Evolutionary conservation across 2,113 vertebrate genomes (phyloP), one percentile per base, ranked within the genome.

Genomic region (Furnarius figulus): DNA sequence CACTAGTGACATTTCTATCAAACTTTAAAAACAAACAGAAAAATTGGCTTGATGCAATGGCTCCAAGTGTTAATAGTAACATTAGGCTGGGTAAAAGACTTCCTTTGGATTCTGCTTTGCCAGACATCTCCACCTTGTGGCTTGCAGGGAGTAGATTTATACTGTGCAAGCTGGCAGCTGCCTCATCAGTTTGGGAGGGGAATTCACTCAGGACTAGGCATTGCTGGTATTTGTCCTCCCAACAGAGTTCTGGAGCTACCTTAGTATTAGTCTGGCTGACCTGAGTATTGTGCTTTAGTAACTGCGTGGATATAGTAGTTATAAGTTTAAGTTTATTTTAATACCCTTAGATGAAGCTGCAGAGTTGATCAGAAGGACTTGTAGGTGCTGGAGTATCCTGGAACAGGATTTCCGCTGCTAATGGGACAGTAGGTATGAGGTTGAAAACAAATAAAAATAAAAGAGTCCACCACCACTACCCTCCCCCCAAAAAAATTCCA

Each of bases 1-100:
- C 98, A 98, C 96, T 98, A 97, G 97, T 98, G 97, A 98, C 97
- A 98, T 98, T 98, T 98, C 97, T 98, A 98, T 97, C 97, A 97
- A 98, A 97, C 97, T 97, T 97, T 91, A 97, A 98, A 98, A 98
- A 98, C 97, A 98, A 98, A 98, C 97, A 98, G 97, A 97, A 98
- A 97, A 98, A 98, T 98, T 98, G 97, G 97, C 97, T 98, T 97
- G 97, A 96, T 98, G 97, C 97, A 97, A 95, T 97, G 97, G 95
- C 97, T 97, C 94, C 70, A 90, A 97, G 97, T 98, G 97, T 97
- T 98, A 97, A 98, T 97, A 96, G 97, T 97, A 98, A 98, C 91
- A 50, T 97, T 97, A 97, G 95, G 93, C 96, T 96, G 91, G 83
- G 96, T 90, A 96, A 94, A 95, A 53, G 78, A 87, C 92, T 97